phyloP scores from a whole-genome alignment of 2,113 vertebrate species.

The Cynocephalus volans region DNA sequence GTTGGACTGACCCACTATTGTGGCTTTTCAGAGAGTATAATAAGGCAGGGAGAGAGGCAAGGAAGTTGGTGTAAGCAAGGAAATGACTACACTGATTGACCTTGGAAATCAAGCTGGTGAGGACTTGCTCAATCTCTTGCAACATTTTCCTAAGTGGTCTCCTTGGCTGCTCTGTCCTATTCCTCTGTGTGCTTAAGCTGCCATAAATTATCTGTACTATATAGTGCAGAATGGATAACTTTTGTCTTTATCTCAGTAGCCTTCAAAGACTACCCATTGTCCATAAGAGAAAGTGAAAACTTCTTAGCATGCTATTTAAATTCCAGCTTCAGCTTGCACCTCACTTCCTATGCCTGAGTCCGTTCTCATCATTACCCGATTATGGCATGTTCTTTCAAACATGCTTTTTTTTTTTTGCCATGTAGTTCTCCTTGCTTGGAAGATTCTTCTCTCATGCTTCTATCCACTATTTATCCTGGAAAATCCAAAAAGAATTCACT shows the following conservation, averaged over 20 bases:
- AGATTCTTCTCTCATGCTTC: not conserved
- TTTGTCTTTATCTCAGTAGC: not conserved
- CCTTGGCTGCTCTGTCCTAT: not conserved
- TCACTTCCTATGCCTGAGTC: not conserved
- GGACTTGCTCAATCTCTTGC: not conserved
- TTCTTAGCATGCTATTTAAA: not conserved
- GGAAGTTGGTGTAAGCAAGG: not conserved
- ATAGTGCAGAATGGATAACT: not conserved
- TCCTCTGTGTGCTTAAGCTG: not conserved
- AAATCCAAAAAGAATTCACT: slow-evolving; percentile 5
- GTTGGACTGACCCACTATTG: not conserved
- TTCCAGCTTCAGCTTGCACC: not conserved
- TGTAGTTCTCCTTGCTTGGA: not conserved
- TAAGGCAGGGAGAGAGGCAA: not conserved
- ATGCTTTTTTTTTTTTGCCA: not conserved
- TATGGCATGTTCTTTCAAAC: not conserved
- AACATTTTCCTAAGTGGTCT: not conserved
- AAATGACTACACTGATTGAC: not conserved
- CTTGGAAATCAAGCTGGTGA: not conserved
- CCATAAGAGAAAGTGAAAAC: not conserved
- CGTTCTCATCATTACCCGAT: not conserved
- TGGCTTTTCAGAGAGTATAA: not conserved
- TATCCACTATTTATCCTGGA: not conserved
- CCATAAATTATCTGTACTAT: not conserved
- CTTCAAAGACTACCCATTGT: not conserved